Base-by-base conservation (phyloP, 1,140 invertebrate species). In the Penaeus japonicus region DNA sequence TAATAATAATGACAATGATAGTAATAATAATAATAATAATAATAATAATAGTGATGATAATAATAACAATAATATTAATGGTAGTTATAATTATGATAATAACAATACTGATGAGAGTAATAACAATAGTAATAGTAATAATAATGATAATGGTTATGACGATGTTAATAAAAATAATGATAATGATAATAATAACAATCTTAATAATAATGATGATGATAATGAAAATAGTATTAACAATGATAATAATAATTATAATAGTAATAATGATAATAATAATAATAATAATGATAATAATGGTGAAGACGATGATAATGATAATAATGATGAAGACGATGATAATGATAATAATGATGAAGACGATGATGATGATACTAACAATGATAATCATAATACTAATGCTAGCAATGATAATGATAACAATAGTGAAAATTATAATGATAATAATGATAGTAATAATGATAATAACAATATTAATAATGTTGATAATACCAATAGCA, bases 11-110 rank as follows among this genome's bases (percentile, higher is more conserved):
- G 39, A 47, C 39, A 53, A 79, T 79, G 39, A 79, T 78, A 32
- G 32, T 78, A 78, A 78, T 78, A 78, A 78, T 32, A 78, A 24
- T 30, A 78, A 78, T 78, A 32, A 78, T 78, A 32, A 78, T 78
- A 78, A 78, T 78, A 78, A 79, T 30, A 3, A 79, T 2, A 79
- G 18, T 39, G 22, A 79, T 79, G n/a, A 79, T 79, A 39, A 79
- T 79, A 79, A 79, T 79, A 47, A 79, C 39, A 79, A 79, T 79
- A 47, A 2, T 47, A 47, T 47, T 47, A 47, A 12, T 12, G 47
- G 47, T 47, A 47, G 35, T 47, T 12, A 15, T 47, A 15, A 10
- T 35, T 22, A 79, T 79, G 22, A 79, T 35, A 47, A 47, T 79
- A 79, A 79, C 1, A 79, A 30, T 35, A 47, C 35, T 47, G 22